These are phyloP conservation scores for Nipponia nippon DNA, from an alignment of 2,113 vertebrate genomes.

Conservation along the genomic window DNA sequence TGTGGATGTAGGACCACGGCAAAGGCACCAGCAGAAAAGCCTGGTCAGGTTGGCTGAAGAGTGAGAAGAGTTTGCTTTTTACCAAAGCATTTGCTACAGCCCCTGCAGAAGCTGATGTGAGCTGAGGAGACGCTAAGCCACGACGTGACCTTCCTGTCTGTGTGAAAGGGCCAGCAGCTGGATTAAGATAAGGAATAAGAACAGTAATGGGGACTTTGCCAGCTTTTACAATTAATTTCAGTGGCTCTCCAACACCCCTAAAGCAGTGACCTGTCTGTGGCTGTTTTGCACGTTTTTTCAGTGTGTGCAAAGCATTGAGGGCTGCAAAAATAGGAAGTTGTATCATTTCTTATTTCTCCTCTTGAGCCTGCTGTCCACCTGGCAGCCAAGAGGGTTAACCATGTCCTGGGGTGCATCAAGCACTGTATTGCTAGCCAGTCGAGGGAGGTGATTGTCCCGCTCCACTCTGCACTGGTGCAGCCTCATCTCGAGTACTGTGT, in stretches of 20 bases:
- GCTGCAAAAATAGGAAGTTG: neutral
- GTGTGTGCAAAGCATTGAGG: neutral
- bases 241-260: neutral
- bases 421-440: too few species aligned
- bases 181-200: neutral
- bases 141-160: neutral
- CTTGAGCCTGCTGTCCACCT: too few species aligned
- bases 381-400: too few species aligned
- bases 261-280: neutral
- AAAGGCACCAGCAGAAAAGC: neutral
- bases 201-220: neutral
- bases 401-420: too few species aligned
- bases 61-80: neutral
- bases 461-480: too few species aligned
- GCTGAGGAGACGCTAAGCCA: neutral
- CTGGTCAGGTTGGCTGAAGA: neutral
- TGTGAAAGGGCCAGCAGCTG: neutral
- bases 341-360: neutral
- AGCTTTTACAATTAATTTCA: neutral
- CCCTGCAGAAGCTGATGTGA: accelerated
- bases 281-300: neutral
- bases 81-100: neutral
- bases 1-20: neutral
- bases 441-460: too few species aligned
- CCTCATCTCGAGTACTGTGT: too few species aligned